phyloP scores from a whole-genome alignment of 2,797 vertebrate genomes.

The Lagocephalus sceleratus region DNA sequence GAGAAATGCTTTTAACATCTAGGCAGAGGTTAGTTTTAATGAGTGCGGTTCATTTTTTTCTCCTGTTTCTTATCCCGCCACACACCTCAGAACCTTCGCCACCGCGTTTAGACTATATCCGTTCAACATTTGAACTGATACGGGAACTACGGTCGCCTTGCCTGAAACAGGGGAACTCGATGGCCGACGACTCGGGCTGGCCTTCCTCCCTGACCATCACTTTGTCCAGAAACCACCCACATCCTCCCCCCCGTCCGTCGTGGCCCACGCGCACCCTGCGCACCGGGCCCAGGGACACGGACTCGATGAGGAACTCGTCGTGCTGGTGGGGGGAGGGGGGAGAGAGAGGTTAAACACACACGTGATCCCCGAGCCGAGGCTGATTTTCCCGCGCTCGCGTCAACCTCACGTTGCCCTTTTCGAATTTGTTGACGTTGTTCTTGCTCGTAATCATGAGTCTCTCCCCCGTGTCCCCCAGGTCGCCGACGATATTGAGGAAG shows the following conservation, averaged over 20 bases:
- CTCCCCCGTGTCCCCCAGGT: constrained; percentile 91
- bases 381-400: background rate
- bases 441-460: constrained; percentile 88
- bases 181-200: constrained; percentile 84
- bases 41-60: no score
- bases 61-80: no score
- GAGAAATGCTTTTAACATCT: no score
- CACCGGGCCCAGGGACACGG: constrained; percentile 85
- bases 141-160: constrained; percentile 46
- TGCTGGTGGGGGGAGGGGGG: constrained; percentile 69
- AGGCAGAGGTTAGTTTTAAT: no score
- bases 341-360: background rate
- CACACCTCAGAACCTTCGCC: no score
- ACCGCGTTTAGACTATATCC: no score
- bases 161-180: constrained; percentile 94
- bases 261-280: constrained; percentile 88
- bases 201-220: constrained; percentile 94
- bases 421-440: constrained; percentile 93
- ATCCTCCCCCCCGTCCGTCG: constrained; percentile 89
- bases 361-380: no score
- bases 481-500: constrained; percentile 86
- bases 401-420: constrained; percentile 90
- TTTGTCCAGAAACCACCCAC: constrained; percentile 95
- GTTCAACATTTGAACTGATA: no score
- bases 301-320: constrained; percentile 93